Percentiles rank a stretch among this genome's conserved stretches.
phyloP scores from a whole-genome alignment of 2,888 invertebrate genomes.

The Drosophila birchii region DNA sequence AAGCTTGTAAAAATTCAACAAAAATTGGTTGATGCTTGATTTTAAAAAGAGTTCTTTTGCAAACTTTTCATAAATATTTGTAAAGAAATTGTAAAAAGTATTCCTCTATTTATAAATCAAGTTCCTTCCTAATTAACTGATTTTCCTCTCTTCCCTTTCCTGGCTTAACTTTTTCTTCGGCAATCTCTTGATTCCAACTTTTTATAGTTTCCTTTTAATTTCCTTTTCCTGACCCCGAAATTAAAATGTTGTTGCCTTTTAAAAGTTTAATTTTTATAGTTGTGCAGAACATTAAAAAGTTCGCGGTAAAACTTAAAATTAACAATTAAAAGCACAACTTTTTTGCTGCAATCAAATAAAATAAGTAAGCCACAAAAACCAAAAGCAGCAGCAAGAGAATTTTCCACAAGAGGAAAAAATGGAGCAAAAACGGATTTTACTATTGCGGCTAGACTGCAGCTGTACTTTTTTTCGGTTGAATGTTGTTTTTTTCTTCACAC shows the following conservation, averaged over 20 bases:
- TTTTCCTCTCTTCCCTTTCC: not conserved
- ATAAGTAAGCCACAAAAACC: slow-evolving; percentile 12
- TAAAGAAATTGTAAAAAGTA: not conserved
- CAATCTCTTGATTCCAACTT: not conserved
- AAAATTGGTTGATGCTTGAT: too few relatives aligned
- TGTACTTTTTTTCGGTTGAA: slow-evolving; percentile 1
- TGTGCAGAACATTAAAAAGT: slow-evolving; percentile 13
- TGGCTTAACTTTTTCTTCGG: not conserved
- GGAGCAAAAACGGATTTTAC: not conserved
- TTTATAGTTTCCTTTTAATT: not conserved
- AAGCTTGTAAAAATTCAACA: too few relatives aligned
- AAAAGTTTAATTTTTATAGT: slow-evolving; percentile 4
- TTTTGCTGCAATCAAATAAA: slow-evolving; percentile 21
- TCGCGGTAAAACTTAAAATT: slow-evolving; percentile 11
- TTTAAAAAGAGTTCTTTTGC: not conserved
- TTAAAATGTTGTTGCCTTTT: slow-evolving; percentile 2
- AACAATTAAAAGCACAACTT: slow-evolving; percentile 30
- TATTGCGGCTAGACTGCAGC: slow-evolving; percentile 24
- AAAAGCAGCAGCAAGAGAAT: not conserved
- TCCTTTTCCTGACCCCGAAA: not conserved
- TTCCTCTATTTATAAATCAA: not conserved
- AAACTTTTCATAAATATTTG: not conserved
- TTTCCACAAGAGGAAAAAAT: not conserved
- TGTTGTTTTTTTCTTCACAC: not conserved
- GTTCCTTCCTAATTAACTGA: not conserved